Conservation (phyloP, 2,797 vertebrate genomes). For the Urocyon cinereoargenteus region DNA sequence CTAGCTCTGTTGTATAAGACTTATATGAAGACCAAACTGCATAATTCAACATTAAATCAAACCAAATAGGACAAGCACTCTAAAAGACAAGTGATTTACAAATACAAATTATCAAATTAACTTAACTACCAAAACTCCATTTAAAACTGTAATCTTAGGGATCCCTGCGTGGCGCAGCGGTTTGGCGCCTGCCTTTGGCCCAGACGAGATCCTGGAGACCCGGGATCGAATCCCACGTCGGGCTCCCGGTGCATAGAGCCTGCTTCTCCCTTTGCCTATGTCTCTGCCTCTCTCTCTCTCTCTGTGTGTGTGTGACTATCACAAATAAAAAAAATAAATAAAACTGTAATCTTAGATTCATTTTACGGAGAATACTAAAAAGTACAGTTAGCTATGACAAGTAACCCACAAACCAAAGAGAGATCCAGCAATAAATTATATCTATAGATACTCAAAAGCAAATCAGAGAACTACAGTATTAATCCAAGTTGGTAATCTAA, state of each 20-base stretch:
- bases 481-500: not conserved
- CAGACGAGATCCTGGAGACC: no score
- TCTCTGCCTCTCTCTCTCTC: no score
- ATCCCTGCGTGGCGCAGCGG: no score
- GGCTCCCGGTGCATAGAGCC: no score
- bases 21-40: constrained; percentile 45
- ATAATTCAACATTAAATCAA: constrained; percentile 62
- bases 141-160: constrained; percentile 42
- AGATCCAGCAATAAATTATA: not conserved
- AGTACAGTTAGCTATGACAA: constrained; percentile 43
- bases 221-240: no score
- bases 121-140: not conserved
- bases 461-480: not conserved
- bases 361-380: constrained; percentile 39
- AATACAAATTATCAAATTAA: constrained; percentile 47
- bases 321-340: not conserved
- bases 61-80: constrained; percentile 13
- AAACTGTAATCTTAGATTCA: constrained; percentile 51
- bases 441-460: not conserved
- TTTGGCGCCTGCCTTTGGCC: no score
- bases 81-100: constrained; percentile 46
- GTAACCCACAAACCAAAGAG: constrained; percentile 31
- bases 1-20: not conserved
- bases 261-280: no score
- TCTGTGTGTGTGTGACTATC: no score